Conservation (phyloP, 35 echinoderm and acorn worm genomes). For the Stichopus chloronotus region DNA sequence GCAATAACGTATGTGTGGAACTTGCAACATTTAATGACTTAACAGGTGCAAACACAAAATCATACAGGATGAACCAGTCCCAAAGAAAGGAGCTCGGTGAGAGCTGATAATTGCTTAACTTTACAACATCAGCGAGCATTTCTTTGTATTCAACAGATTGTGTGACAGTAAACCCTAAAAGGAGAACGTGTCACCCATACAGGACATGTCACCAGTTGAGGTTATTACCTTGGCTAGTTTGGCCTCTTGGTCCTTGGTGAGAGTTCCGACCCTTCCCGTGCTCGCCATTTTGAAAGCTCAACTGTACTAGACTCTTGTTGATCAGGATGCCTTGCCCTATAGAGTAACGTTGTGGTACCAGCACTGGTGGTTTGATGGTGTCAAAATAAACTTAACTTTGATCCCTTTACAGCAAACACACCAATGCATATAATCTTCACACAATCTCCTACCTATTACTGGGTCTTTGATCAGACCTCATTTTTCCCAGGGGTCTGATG, state of each 20-base stretch:
- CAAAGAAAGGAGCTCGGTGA: too few species aligned
- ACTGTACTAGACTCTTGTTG: neutral
- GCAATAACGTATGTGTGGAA: too few species aligned
- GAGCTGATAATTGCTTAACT: too few species aligned
- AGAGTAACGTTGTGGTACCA: neutral
- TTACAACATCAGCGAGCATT: too few species aligned
- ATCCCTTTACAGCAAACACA: neutral
- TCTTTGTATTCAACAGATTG: too few species aligned
- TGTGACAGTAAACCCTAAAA: too few species aligned
- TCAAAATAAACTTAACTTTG: neutral
- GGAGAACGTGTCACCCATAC: too few species aligned
- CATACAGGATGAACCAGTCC: too few species aligned
- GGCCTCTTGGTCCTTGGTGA: constrained; percentile 44
- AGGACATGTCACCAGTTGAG: too few species aligned
- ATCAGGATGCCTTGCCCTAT: too few species aligned
- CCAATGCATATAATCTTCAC: neutral
- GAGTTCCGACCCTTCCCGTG: constrained; percentile 44
- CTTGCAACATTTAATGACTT: too few species aligned
- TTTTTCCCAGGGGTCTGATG: neutral
- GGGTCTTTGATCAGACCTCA: neutral
- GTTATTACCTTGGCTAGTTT: constrained; percentile 33
- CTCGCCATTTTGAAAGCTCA: constrained; percentile 20
- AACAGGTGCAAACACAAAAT: too few species aligned
- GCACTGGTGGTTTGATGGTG: neutral
- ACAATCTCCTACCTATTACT: neutral